Base-by-base conservation (phyloP, 2,113 vertebrate species). In the Corythoichthys haematopterus region DNA sequence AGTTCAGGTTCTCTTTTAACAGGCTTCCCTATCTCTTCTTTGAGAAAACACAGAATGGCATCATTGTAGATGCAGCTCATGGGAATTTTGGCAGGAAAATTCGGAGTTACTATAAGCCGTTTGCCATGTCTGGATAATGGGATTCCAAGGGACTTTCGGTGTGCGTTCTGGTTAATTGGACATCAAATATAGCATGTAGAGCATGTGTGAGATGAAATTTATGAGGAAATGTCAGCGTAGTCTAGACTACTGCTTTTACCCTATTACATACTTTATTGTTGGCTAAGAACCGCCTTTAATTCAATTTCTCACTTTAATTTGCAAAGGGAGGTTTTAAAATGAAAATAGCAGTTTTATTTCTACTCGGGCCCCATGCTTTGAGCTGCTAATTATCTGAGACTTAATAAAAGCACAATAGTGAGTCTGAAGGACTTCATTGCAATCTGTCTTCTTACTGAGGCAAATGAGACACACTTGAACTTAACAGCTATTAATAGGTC, bases 291-390 rank as follows among this genome's bases (percentile, higher is more conserved):
- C 78, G 85, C 79, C 68, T 75, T 72, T 90, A 81, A 88, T 88
- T 90, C 80, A 84, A 88, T 88, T 87, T 84, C 80, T 84, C 68
- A 60, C 78, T 84, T 86, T 85, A 80, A 85, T 83, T 89, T 86
- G 82, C 82, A 65, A 53, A 58, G 65, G 71, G 73, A 79, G 75
- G 79, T 84, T 85, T 87, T 83, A 85, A 40, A 62, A 28, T 2
- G 1, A 16, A 64, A 43, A 20, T 47, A 13, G 3, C 8, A 15
- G 2, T 65, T 65, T 65, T 51, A 38, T 48, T 65, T 65, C 28
- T 36, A 37, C 47, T 65, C 12, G 46, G 62, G 5, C 59, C 35
- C 48, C 33, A 11, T 46, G 20, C 43, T 62, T 46, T 47, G 11
- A 45, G 60, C 60, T 33, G 60, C 40, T 62, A 62, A 46, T 62